phyloP scores from a whole-genome alignment of 2,797 vertebrate species.

The Oreonectes daqikongensis region DNA sequence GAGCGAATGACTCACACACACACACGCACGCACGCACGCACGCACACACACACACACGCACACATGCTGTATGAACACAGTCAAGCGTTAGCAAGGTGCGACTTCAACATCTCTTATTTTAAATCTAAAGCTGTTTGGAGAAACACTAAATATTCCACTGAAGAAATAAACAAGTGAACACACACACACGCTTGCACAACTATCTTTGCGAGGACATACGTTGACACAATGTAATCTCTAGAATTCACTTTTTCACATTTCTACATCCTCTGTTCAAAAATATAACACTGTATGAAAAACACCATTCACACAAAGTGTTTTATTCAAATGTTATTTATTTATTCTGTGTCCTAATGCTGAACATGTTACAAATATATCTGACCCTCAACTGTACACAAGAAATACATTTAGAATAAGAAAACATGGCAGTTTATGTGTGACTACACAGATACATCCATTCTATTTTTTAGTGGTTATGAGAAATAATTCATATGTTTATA shows the following conservation, averaged over 20 bases:
- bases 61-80: not conserved
- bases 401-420: not conserved
- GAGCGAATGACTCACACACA: conserved; percentile 42
- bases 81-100: not conserved
- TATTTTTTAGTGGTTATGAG: not conserved
- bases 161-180: no score
- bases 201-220: no score
- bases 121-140: no score
- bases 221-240: no score
- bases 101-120: not conserved
- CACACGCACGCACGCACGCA: conserved; percentile 1
- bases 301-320: not conserved
- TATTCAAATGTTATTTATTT: conserved; percentile 4
- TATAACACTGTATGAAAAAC: not conserved
- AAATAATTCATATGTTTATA: not conserved
- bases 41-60: conserved; percentile 22
- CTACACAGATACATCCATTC: not conserved
- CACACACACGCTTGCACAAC: no score
- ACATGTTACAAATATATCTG: not conserved
- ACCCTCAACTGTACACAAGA: not conserved
- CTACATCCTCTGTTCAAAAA: no score
- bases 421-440: not conserved
- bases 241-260: no score
- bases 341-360: not conserved
- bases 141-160: no score